Percentiles rank a stretch among this genome's conserved stretches.
Conservation (phyloP, 2,888 invertebrate species). For the Willowsia nigromaculata region DNA sequence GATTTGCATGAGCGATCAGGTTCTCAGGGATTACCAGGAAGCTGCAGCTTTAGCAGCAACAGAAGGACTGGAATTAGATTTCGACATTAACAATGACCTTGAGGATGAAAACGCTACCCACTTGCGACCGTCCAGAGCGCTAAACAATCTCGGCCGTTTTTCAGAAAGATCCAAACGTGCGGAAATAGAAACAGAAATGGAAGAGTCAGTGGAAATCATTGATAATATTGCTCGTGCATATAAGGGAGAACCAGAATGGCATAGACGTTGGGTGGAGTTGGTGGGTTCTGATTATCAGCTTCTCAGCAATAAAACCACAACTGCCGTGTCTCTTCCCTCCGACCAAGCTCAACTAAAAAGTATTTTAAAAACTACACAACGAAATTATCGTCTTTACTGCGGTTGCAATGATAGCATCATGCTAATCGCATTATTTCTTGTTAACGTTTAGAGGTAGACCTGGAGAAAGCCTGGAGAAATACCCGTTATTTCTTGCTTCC, state of each 20-base stretch:
- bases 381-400: too few relatives aligned
- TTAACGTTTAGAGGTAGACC: neutral
- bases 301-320: neutral
- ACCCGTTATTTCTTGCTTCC: slow-evolving; percentile 27
- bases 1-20: slow-evolving; percentile 6
- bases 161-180: neutral
- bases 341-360: neutral
- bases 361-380: too few relatives aligned
- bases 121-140: neutral
- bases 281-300: neutral
- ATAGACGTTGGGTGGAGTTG: neutral
- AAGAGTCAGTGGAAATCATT: neutral
- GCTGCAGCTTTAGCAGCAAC: neutral
- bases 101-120: neutral
- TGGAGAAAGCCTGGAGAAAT: slow-evolving; percentile 45
- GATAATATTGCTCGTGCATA: slow-evolving; percentile 31
- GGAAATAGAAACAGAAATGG: neutral
- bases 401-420: too few relatives aligned
- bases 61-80: neutral
- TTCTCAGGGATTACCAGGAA: neutral
- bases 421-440: too few relatives aligned
- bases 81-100: neutral
- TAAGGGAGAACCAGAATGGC: slow-evolving; percentile 50
- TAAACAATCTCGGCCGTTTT: slow-evolving; percentile 11
- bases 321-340: neutral